These are phyloP conservation scores for Gymnocypris eckloni DNA, from an alignment of 2,797 vertebrate species.

Conservation along the genomic window DNA sequence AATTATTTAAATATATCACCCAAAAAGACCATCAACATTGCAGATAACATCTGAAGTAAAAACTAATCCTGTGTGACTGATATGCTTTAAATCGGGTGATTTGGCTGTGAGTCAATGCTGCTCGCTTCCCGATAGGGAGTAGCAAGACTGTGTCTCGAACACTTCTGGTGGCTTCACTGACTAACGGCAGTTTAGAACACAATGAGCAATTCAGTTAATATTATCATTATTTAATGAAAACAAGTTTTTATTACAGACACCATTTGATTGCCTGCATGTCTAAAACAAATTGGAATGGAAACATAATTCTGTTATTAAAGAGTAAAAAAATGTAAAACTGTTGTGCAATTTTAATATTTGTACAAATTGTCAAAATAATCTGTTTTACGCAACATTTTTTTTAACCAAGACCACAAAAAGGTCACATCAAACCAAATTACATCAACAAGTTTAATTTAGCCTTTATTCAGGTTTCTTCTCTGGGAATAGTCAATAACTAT, in stretches of 20 bases:
- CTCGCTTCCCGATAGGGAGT: no score
- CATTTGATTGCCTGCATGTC: no score
- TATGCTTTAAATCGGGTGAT: no score
- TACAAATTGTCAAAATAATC: background rate
- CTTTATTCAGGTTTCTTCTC: background rate
- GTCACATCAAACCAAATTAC: background rate
- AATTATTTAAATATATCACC: no score
- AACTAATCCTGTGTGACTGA: no score
- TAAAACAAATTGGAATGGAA: background rate
- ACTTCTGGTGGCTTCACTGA: no score
- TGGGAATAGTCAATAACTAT: background rate
- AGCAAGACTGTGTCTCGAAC: no score
- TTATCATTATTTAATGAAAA: background rate
- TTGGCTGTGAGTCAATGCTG: no score
- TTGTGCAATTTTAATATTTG: background rate
- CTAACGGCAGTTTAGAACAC: background rate
- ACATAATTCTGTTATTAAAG: background rate
- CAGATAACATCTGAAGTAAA: no score
- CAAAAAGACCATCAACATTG: no score
- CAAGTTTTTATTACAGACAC: no score
- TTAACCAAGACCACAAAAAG: background rate
- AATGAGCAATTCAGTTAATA: background rate
- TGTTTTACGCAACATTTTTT: background rate
- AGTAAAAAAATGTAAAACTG: background rate
- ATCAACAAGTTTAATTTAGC: slow-evolving; percentile 18